Evolutionary conservation across 2,113 vertebrate genomes (phyloP).

Genomic region (Melanocharis versteri): DNA sequence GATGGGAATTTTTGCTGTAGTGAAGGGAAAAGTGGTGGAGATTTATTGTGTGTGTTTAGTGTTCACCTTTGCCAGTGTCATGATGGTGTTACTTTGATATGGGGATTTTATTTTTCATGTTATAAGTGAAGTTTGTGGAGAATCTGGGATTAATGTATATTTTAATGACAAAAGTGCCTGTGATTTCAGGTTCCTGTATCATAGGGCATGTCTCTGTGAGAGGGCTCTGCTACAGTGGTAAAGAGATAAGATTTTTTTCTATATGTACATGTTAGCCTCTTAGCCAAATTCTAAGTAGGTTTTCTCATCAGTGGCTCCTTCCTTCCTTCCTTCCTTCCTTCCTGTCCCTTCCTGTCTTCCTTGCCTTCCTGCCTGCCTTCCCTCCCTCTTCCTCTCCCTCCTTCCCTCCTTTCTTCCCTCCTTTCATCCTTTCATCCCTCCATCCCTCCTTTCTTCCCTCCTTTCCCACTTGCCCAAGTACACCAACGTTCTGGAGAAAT

Average conservation of each 20-base stretch:
- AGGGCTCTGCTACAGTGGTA: background rate
- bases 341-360: background rate
- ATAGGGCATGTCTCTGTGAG: background rate
- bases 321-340: too few relatives aligned
- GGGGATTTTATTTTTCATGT: background rate
- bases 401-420: background rate
- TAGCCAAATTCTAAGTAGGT: background rate
- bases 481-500: background rate
- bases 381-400: background rate
- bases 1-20: background rate
- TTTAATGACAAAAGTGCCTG: background rate
- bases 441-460: background rate
- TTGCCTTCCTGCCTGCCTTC: too few relatives aligned
- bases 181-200: background rate
- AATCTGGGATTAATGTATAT: background rate
- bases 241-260: background rate
- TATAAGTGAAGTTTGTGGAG: background rate
- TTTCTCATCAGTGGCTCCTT: background rate
- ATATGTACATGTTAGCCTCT: background rate
- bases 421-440: too few relatives aligned
- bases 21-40: background rate
- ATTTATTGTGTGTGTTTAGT: background rate
- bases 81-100: background rate
- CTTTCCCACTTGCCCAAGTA: background rate
- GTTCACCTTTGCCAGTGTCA: background rate